These are phyloP conservation scores for Saxidomus purpurata DNA, from an alignment of 1,140 invertebrate genomes.

Conservation along the genomic window DNA sequence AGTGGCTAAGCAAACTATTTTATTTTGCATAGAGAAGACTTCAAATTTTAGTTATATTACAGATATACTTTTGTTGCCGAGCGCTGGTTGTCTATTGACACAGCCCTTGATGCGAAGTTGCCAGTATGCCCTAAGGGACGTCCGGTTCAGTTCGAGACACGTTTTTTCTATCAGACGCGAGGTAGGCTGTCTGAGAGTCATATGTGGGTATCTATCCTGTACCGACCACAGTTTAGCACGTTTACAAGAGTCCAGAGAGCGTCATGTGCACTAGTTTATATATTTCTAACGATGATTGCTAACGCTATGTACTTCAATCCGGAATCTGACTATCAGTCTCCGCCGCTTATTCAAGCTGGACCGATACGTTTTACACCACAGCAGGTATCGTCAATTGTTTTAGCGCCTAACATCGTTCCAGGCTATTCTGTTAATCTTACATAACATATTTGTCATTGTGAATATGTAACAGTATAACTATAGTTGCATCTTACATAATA, in stretches of 20 bases:
- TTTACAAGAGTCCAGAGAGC: slow-evolving; percentile 86
- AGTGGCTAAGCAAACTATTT: too few species aligned
- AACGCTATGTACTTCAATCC: slow-evolving; percentile 87
- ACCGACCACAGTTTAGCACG: slow-evolving; percentile 84
- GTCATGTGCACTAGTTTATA: slow-evolving; percentile 85
- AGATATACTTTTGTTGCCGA: slow-evolving; percentile 83
- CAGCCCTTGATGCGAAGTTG: slow-evolving; percentile 77
- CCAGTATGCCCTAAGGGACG: slow-evolving; percentile 71
- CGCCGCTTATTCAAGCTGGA: slow-evolving; percentile 75
- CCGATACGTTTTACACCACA: slow-evolving; percentile 80
- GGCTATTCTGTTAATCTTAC: too few species aligned
- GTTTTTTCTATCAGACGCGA: slow-evolving; percentile 77
- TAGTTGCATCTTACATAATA: too few species aligned
- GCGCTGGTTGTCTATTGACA: slow-evolving; percentile 82
- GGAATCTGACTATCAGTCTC: slow-evolving; percentile 68
- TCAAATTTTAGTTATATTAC: neutral
- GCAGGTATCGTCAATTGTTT: slow-evolving; percentile 68
- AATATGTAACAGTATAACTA: too few species aligned
- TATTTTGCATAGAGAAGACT: too few species aligned
- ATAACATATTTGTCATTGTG: neutral
- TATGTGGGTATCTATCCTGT: slow-evolving; percentile 85
- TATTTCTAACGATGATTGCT: slow-evolving; percentile 86
- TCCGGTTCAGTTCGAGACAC: slow-evolving; percentile 79
- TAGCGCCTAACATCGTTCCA: too few species aligned
- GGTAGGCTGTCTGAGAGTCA: slow-evolving; percentile 83